Evolutionary conservation across 2,113 vertebrate species (phyloP), one percentile per base, ranked within the genome.

Genomic region (Sylvilagus bachmani): DNA sequence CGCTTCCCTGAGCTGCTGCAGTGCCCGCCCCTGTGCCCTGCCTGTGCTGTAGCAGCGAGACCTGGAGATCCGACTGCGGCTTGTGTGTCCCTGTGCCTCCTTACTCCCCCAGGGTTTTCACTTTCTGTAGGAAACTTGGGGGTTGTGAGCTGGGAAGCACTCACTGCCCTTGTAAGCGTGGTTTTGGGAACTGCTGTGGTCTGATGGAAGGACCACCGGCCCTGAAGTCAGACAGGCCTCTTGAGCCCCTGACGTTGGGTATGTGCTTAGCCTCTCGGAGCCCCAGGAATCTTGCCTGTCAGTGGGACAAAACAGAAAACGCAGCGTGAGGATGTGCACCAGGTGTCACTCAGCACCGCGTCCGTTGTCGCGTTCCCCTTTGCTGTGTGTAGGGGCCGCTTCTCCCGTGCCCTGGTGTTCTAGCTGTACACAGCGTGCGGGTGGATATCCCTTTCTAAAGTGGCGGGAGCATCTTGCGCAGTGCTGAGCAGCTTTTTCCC

Each of bases 131-230:
- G 62, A 73, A 66, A 86, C 29, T 29, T 27, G 2, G 53, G 61
- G 17, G 44, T 87, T 90, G 90, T 64, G 61, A 67, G 77, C 14
- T 62, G 71, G 82, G 49, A 95, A 86, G 85, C 73, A 85, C 75
- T 38, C 29, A 29, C 81, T 81, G 62, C 33, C 3, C 17, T 12
- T 21, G 58, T 21, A 31, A 55, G 86, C 29, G 53, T 64, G 58
- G 61, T 66, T 81, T 85, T 64, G 66, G 71, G 49, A 86, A 36
- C 36, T 44, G 24, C 10, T 58, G 10, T 38, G 53, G 36, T 55
- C 8, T 73, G 3, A 10, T 29, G 36, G 89, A 51, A 71, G 79
- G 71, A 61, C 25, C n/a, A 27, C 36, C 22, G 66, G n/a, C 70
- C 74, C 27, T 19, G 25, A 55, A 82, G 4, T 90, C 25, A 33